Percentiles rank a stretch among this genome's conserved stretches.
Conservation (phyloP, 2,113 vertebrate genomes). For the Oreochromis aureus region DNA sequence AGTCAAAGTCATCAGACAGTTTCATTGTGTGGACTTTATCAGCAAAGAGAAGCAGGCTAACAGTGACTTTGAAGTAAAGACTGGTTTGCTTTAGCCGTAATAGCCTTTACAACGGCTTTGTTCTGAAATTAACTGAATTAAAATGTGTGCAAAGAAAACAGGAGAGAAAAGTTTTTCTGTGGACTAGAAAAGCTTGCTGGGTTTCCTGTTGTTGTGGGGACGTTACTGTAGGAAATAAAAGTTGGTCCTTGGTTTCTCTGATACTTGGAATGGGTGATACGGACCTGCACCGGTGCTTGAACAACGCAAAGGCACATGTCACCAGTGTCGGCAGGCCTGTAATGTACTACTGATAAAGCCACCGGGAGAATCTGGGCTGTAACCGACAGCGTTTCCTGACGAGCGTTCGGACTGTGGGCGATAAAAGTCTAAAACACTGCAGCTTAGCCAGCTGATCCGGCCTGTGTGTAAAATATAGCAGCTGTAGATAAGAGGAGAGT, state of each 20-base stretch:
- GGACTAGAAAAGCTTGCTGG: neutral
- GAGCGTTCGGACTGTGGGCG: fast-evolving
- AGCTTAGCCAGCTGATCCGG: neutral
- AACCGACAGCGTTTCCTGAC: neutral
- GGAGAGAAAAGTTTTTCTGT: neutral
- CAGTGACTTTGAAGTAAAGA: neutral
- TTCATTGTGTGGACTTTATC: neutral
- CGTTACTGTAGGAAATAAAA: neutral
- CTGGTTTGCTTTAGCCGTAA: fast-evolving
- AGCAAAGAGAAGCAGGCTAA: neutral
- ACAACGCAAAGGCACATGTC: fast-evolving
- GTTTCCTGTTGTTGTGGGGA: neutral
- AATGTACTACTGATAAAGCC: neutral
- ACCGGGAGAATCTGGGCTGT: neutral
- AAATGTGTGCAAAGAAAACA: neutral
- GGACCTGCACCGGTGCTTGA: fast-evolving
- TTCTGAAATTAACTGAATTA: fast-evolving
- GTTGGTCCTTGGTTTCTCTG: neutral
- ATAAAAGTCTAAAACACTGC: neutral
- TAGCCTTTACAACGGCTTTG: neutral
- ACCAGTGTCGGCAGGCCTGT: neutral
- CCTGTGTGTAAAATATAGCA: neutral
- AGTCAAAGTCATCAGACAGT: neutral
- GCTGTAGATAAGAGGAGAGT: neutral
- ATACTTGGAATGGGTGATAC: fast-evolving